Evolutionary conservation across 64 coral and sea anemone genomes (phyloP).

Genomic region (Montipora capricornis): DNA sequence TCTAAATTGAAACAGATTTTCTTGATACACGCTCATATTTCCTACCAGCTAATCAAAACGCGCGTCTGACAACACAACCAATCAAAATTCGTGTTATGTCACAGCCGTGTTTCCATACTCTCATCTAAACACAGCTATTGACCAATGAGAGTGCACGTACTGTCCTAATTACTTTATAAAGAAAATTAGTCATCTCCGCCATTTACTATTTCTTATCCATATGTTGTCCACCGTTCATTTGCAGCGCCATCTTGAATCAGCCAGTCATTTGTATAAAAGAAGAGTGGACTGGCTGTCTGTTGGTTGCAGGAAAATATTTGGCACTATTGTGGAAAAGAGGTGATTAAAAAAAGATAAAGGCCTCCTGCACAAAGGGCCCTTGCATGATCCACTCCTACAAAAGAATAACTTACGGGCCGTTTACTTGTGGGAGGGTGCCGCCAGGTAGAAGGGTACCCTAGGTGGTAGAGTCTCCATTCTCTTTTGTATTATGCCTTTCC

Average conservation of each 20-base stretch:
- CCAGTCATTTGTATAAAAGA: conserved; percentile 93
- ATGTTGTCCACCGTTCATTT: background rate
- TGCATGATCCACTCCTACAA: no score
- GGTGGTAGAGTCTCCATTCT: background rate
- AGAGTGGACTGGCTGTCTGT: conserved; percentile 90
- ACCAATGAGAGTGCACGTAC: no score
- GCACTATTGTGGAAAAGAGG: conserved; percentile 96
- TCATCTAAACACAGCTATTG: no score
- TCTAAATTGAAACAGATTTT: no score
- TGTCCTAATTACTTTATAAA: no score
- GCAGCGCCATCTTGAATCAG: conserved; percentile 90
- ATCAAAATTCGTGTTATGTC: no score
- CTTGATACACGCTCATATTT: no score
- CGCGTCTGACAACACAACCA: no score
- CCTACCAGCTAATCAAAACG: no score
- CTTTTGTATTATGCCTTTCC: background rate
- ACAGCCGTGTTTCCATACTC: no score
- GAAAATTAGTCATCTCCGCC: no score
- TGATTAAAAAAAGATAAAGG: background rate
- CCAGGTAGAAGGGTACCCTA: background rate
- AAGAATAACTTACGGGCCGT: background rate
- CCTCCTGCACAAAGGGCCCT: no score
- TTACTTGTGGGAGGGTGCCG: background rate
- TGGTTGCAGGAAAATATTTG: conserved; percentile 87
- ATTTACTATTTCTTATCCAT: background rate